These are phyloP conservation scores for Aphelinus atriplicis DNA, from an alignment of 1,140 invertebrate genomes.

Conservation along the genomic window DNA sequence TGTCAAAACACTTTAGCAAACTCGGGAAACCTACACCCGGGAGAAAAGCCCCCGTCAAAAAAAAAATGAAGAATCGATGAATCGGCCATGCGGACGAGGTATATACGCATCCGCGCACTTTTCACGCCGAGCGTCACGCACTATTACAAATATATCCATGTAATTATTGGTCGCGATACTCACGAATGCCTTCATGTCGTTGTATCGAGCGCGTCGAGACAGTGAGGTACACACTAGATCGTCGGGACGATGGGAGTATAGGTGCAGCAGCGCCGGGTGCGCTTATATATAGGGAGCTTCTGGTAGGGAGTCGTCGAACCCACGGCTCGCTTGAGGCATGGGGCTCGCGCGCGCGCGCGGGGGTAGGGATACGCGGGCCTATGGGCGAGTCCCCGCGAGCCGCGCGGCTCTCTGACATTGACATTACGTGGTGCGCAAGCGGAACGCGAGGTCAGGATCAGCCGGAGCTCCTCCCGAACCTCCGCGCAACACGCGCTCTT, in stretches of 20 bases:
- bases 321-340: conserved; percentile 34
- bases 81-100: too few species aligned
- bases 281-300: conserved; percentile 57
- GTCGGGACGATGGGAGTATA: conserved; percentile 50
- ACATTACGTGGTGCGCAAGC: conserved; percentile 45
- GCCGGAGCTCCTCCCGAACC: background rate
- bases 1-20: too few species aligned
- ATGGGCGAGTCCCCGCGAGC: conserved; percentile 33
- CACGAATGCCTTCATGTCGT: conserved; percentile 54
- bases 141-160: too few species aligned
- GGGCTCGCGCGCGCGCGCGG: conserved; percentile 35
- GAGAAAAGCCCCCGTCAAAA: too few species aligned
- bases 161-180: conserved; percentile 42
- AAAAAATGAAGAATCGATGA: too few species aligned
- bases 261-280: conserved; percentile 38
- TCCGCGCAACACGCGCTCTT: background rate
- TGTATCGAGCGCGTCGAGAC: too few species aligned
- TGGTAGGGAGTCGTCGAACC: conserved; percentile 57
- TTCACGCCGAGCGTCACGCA: too few species aligned
- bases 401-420: conserved; percentile 51
- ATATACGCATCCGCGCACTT: too few species aligned
- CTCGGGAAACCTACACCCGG: too few species aligned
- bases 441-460: conserved; percentile 22
- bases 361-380: conserved; percentile 18
- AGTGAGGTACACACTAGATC: conserved; percentile 36